Evolutionary conservation across 2,888 invertebrate genomes (phyloP).

Genomic region (Mylabris sibirica): DNA sequence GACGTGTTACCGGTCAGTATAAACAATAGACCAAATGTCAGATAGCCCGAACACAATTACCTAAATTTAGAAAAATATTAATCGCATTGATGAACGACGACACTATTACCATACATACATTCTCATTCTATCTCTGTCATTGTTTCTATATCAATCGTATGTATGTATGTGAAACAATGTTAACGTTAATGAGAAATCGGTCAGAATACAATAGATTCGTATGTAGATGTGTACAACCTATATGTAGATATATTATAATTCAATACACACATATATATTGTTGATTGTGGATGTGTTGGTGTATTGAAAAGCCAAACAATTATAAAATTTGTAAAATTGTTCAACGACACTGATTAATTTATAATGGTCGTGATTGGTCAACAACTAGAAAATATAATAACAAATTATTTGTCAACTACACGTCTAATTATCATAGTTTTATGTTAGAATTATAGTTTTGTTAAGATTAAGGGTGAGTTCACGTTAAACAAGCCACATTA

Average conservation of each 20-base stretch:
- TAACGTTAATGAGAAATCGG: constrained; percentile 50
- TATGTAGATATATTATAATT: background rate
- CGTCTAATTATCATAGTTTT: too few species aligned
- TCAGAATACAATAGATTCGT: constrained; percentile 40
- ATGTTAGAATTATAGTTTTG: too few species aligned
- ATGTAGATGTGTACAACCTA: background rate
- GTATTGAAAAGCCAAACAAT: constrained; percentile 51
- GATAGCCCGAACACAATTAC: constrained; percentile 59
- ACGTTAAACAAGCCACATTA: constrained; percentile 9
- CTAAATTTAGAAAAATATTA: constrained; percentile 58
- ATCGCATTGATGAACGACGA: constrained; percentile 51
- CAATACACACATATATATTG: background rate
- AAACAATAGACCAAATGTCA: constrained; percentile 55
- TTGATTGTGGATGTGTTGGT: background rate
- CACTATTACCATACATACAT: constrained; percentile 33
- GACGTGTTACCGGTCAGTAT: constrained; percentile 52
- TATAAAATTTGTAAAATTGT: constrained; percentile 58
- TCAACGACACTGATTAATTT: constrained; percentile 52
- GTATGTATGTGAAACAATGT: constrained; percentile 21
- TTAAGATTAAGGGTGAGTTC: background rate
- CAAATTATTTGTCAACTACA: background rate
- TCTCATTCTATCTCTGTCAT: constrained; percentile 9
- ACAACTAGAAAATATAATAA: background rate
- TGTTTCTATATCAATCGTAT: constrained; percentile 21
- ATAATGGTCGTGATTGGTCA: background rate